Conservation (phyloP, 2,888 invertebrate genomes). For the Agelastica alni region DNA sequence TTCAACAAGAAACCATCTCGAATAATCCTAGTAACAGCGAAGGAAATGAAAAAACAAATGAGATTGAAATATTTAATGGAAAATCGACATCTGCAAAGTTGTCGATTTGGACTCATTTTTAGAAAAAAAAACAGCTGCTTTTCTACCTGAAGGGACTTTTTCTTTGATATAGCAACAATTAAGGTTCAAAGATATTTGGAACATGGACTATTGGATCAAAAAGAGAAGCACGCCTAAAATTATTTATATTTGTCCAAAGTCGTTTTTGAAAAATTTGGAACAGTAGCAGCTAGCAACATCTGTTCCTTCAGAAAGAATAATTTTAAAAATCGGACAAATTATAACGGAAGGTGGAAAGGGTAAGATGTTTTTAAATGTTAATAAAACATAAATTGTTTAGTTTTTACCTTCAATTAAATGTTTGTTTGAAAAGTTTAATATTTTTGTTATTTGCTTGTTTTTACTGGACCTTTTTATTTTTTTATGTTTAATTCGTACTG, state of each 20-base stretch:
- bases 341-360: neutral
- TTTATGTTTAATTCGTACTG: too few species aligned
- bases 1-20: neutral
- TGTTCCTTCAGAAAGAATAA: conserved; percentile 7
- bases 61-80: neutral
- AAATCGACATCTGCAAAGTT: neutral
- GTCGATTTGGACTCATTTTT: conserved; percentile 7
- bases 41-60: neutral
- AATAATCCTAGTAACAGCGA: neutral
- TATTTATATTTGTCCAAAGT: conserved; percentile 1
- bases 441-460: too few species aligned
- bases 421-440: too few species aligned
- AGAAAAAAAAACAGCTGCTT: neutral
- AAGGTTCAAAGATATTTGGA: conserved; percentile 14
- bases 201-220: conserved; percentile 2
- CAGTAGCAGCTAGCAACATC: conserved; percentile 17
- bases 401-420: too few species aligned
- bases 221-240: conserved; percentile 1
- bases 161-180: neutral
- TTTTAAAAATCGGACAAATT: conserved; percentile 9
- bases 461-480: too few species aligned
- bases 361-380: conserved; percentile 4
- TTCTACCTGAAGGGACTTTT: too few species aligned
- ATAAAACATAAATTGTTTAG: neutral
- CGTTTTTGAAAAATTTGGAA: too few species aligned